Evolutionary conservation across 2,888 invertebrate genomes (phyloP), one percentile per base, ranked within the genome.

Genomic region (Melanargia galathea): DNA sequence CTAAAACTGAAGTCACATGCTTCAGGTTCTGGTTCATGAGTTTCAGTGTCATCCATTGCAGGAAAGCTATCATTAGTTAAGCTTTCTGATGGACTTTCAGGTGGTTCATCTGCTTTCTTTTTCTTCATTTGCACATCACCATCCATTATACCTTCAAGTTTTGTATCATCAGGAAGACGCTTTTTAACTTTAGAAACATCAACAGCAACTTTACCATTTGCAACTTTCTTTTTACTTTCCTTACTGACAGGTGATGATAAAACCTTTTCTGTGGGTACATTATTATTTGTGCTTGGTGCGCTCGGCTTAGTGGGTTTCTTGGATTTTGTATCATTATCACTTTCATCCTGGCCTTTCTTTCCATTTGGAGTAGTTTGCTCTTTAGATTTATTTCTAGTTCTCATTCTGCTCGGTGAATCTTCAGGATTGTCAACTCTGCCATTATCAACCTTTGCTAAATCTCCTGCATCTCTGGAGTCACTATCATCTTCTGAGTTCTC

Each of bases 401-500:
- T 94, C 95, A 97, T 97, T 85, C 97, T 94, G 82, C 96, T 96
- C 59, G 97, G 97, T 80, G 96, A 96, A 79, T 95, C 95, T 81
- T 96, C 97, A 75, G 94, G 94, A 75, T 94, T 95, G 60, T 94
- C 94, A 71, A 77, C 95, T 93, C 84, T 95, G 95, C 79, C 73
- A 96, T 88, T 97, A 94, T 88, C 97, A 94, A 89, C 97, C 96
- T 92, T 97, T 95, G 89, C 96, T 95, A 82, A 95, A 69, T 92
- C 92, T 67, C 85, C 96, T 73, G 97, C 95, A 78, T 97, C 97
- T 80, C 97, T 93, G 64, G 97, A 97, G 88, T 98, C 98, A 84
- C 97, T 97, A 85, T 98, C 98, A 84, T 98, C 97, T 82, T 98
- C 98, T 70, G 98, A 98, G 89, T 96, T 97, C 83, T 98, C 97